Base-by-base conservation (phyloP, 2,888 invertebrate species). In the Cerceris rybyensis region DNA sequence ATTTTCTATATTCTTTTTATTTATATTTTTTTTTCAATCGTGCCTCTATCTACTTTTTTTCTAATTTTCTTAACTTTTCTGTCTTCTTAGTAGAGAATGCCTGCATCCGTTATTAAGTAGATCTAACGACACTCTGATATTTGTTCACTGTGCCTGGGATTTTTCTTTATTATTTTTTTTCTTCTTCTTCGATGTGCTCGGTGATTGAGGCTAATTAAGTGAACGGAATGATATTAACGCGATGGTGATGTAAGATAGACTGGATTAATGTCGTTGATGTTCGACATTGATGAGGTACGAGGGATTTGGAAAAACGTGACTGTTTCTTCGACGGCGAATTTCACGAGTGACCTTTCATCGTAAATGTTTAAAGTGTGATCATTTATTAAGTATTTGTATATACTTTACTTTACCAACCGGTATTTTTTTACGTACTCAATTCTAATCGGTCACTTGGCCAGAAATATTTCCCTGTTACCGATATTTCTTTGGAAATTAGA, bases 311-410 rank as follows among this genome's bases (percentile, higher is more conserved):
- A 86, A 28, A 4, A 86, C 85, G 85, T 86, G 85, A 83, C 57
- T 86, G 85, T 86, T 86, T 80, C 74, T 80, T 75, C 71, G 75
- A 82, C 69, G 85, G 79, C 85, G 84, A 84, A 58, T 52, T 57
- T 50, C 14, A 61, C 65, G 41, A 52, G 65, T 42, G 60, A 65
- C 61, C 46, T 57, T 77, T 65, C 58, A 41, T 63, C 67, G 14
- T 49, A 43, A 43, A 54, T 39, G 50, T 16, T 52, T 41, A 52
- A 52, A 52, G 52, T 28, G 28, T 28, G 13, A 6, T 52, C 52
- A 2, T 7, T 7, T 52, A 7, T n/a, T 11, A n/a, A 52, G 1
- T 2, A 11, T 8, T 46, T 5, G 46, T 52, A 13, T n/a, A 52
- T 52, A 50, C 6, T 43, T 43, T n/a, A n/a, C n/a, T n/a, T n/a